Percentiles rank a stretch among this genome's conserved stretches.
phyloP scores from a whole-genome alignment of 2,888 invertebrate genomes.

The Hemicrepidius hirtus region DNA sequence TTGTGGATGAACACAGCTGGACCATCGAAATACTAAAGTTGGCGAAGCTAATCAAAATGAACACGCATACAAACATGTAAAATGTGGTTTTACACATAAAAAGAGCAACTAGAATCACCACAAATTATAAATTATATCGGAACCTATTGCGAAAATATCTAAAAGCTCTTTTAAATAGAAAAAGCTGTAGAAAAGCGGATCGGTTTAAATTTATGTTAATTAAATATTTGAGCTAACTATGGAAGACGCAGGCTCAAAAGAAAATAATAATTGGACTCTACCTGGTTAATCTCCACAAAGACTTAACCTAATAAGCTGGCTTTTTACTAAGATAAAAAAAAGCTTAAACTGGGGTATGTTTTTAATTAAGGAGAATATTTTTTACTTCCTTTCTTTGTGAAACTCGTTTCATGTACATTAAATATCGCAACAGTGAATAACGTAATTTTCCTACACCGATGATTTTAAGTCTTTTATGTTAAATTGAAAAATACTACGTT shows the following conservation, averaged over 20 bases:
- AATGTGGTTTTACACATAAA: conserved; percentile 25
- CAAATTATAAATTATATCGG: conserved; percentile 21
- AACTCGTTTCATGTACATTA: conserved; percentile 17
- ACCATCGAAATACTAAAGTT: conserved; percentile 34
- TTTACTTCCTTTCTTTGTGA: conserved; percentile 21
- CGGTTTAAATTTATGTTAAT: conserved; percentile 22
- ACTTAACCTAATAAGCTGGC: conserved; percentile 18
- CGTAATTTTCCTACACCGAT: conserved; percentile 9
- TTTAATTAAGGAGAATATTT: conserved; percentile 22
- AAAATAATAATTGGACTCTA: conserved; percentile 21
- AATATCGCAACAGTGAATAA: conserved; percentile 12
- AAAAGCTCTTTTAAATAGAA: neutral
- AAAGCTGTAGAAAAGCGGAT: neutral
- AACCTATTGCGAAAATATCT: neutral
- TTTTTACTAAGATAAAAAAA: conserved; percentile 15
- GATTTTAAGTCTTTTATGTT: conserved; percentile 24
- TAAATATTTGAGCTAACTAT: conserved; percentile 22
- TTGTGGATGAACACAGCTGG: conserved; percentile 28
- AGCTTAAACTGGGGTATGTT: conserved; percentile 26
- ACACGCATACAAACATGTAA: conserved; percentile 29
- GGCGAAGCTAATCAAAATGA: conserved; percentile 30
- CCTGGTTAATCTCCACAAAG: conserved; percentile 26
- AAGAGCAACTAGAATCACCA: conserved; percentile 21
- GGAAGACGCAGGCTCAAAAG: conserved; percentile 5
- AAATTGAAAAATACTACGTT: conserved; percentile 22